A percentile compares a stretch with the other conserved stretches of the same genome.
phyloP scores from a whole-genome alignment of 2,797 vertebrate species.

The Liasis olivaceus region DNA sequence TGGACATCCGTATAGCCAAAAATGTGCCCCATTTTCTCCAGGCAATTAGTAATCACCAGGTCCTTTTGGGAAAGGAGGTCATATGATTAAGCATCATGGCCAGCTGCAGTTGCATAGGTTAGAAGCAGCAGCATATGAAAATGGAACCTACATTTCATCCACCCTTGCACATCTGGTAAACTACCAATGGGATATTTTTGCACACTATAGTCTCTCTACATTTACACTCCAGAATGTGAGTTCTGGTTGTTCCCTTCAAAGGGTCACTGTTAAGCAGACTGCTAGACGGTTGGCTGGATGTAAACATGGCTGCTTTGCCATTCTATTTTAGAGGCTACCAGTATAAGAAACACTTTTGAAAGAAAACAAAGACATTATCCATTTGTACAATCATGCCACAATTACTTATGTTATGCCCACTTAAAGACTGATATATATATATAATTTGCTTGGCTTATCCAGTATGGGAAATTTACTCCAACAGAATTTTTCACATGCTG shows the following conservation, averaged over 20 bases:
- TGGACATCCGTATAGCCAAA: neutral
- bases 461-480: neutral
- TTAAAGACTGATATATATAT: neutral
- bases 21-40: neutral
- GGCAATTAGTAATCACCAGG: neutral
- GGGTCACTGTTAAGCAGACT: neutral
- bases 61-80: too few species aligned
- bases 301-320: neutral
- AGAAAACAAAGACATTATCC: neutral
- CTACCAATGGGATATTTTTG: slow-evolving; percentile 7
- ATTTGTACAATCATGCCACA: neutral
- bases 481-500: neutral
- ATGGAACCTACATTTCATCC: neutral
- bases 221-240: slow-evolving; percentile 23
- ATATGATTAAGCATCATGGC: neutral
- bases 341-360: neutral
- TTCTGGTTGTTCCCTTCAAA: slow-evolving; percentile 1
- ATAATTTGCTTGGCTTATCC: neutral
- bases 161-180: neutral
- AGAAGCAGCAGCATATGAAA: slow-evolving; percentile 21
- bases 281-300: neutral
- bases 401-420: neutral
- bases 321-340: neutral
- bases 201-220: neutral
- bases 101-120: neutral